Evolutionary conservation across 1,140 invertebrate species (phyloP), one percentile per base, ranked within the genome.

Genomic region (Aphelinus atriplicis): DNA sequence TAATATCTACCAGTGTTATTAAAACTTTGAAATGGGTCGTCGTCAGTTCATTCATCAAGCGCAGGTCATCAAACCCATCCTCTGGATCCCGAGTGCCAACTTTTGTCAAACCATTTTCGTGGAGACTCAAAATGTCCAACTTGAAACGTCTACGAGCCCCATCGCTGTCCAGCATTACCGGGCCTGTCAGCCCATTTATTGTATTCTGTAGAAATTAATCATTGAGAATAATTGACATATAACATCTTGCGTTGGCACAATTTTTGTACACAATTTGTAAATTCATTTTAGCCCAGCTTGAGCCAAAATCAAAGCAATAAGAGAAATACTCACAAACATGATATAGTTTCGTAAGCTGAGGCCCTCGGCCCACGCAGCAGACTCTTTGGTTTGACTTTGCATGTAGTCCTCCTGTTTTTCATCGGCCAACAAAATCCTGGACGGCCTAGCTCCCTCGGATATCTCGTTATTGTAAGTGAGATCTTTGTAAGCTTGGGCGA

Each of bases 401-500:
- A 6, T 3, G 48, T 64, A 58, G 7, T 75, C 58, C 1, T 3
- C 3, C 26, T 26, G 26, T 26, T 26, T 26, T 26, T 26, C 26
- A 26, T 26, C 26, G 26, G 26, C 26, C 26, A 26, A 26, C 26
- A 26, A 26, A 26, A 26, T 26, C 26, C 26, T 26, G 1, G 61
- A 53, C 62, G 70, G 50, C 50, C 43, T 50, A 1, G 6, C 4
- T 3, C 73, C 73, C 26, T 26, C 26, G 6, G 26, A 46, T 1
- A 57, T 6, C 3, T 64, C 48, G 46, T 71, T 55, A 6, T 60
- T 45, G 56, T 76, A 76, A 2, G n/a, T 58, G 94, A 79, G 97
- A 89, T 82, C 96, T 93, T 81, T 95, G 92, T 45, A 98, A 87
- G 96, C 95, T 86, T 94, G 95, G 10, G 95, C 94, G 82, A 98